Evolutionary conservation across 2,797 vertebrate species (phyloP).

Genomic region (Mallotus villosus): DNA sequence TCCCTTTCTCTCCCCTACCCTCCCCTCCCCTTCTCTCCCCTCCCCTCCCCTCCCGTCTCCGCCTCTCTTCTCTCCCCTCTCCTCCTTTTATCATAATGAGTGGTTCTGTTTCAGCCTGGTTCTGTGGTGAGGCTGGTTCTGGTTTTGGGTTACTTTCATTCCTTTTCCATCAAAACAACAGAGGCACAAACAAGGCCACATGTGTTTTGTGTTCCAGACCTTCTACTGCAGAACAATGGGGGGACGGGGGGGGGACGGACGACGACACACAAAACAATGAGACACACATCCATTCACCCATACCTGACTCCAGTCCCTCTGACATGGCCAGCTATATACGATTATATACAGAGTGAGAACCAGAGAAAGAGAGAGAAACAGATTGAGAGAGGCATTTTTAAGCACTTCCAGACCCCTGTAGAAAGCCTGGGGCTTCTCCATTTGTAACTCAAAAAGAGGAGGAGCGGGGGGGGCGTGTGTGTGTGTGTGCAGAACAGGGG

Average conservation of each 20-base stretch:
- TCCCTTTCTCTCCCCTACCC: no score
- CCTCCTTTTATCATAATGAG: slow-evolving; percentile 52
- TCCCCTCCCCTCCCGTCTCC: no score
- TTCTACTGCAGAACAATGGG: neutral
- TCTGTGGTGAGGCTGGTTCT: slow-evolving; percentile 25
- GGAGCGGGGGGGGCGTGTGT: neutral
- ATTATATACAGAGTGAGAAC: slow-evolving; percentile 38
- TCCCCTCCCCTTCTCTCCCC: neutral
- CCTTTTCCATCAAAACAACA: slow-evolving; percentile 55
- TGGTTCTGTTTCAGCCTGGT: slow-evolving; percentile 25
- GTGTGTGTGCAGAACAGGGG: neutral
- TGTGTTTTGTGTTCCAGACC: slow-evolving; percentile 29
- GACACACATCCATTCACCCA: slow-evolving; percentile 18
- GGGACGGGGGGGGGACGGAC: neutral
- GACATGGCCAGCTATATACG: slow-evolving; percentile 33
- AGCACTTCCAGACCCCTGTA: slow-evolving; percentile 57
- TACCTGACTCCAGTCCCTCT: neutral
- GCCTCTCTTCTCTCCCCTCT: slow-evolving; percentile 2
- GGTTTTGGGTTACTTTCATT: slow-evolving; percentile 63
- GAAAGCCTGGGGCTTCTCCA: slow-evolving; percentile 36
- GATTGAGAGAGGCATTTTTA: slow-evolving; percentile 32
- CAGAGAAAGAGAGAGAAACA: slow-evolving; percentile 18
- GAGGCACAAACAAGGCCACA: slow-evolving; percentile 53
- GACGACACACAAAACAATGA: neutral
- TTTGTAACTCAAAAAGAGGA: slow-evolving; percentile 35